Base-by-base conservation (phyloP, 1,140 invertebrate genomes). In the Neocloeon triangulifer region DNA sequence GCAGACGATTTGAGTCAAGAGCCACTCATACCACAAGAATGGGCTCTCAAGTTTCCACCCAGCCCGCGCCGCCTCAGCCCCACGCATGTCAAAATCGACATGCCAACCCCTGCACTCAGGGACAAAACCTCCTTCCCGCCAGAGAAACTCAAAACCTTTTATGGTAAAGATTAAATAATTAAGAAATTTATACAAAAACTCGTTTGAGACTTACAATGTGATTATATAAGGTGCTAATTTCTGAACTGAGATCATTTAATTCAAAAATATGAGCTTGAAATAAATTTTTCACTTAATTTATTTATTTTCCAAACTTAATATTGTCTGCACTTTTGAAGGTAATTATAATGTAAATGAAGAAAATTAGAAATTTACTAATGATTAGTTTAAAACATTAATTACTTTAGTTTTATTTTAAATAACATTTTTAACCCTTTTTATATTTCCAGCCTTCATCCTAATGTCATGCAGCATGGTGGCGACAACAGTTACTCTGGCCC, bases 71-170 rank as follows among this genome's bases (percentile, higher is more conserved):
- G 36, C 12, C 30, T 14, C 32, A 49, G 48, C 9, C 53, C 53
- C 25, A 51, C 51, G 9, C 49, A 57, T 26, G 50, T 68, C 32
- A 58, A 59, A 39, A 53, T 68, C 25, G 60, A 64, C 41, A 55
- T 66, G 32, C 62, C 64, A 4, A 45, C 56, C 15, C 58, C n/a
- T n/a, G n/a, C 62, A 10, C 47, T 56, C 1, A 46, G 64, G 36
- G 66, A 69, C 39, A 66, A 69, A 44, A 62, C 64, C 2, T 49
- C 62, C 39, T 73, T 65, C 48, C 69, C 69, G 5, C 68, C 71
- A 47, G 71, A 74, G 49, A 66, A 69, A 44, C 69, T 63, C 54
- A 74, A 74, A 62, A 73, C 70, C 10, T 52, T 71, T 39, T 41
- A 70, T 38, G 64, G 66, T 69, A 47, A 49, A 9, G 34, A 19